Evolutionary conservation across 1,140 invertebrate species (phyloP), one percentile per base, ranked within the genome.

Genomic region (Aphaenogaster ashmeadi): DNA sequence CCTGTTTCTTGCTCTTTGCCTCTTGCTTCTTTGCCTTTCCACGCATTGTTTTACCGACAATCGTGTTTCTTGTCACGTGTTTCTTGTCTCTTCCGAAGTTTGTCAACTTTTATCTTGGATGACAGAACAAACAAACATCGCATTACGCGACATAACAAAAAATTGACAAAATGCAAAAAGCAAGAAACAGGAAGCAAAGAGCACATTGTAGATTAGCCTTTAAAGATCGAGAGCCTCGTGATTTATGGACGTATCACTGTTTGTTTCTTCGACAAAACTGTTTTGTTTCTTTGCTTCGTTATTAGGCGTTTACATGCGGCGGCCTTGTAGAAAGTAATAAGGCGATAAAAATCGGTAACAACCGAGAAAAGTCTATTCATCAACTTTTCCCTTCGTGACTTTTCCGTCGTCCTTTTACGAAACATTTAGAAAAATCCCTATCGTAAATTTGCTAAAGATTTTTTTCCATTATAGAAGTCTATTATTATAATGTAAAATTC

Each of bases 391-490:
- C 6, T 62, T 44, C 15, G 9, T 33, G 33, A 52, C 33, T 56
- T 27, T 27, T 27, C 27, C 27, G n/a, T 1, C 9, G 36, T n/a
- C 21, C n/a, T 27, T n/a, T 18, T 36, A 78, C 11, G 15, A 78
- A 64, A 47, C 8, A 1, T 50, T 15, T 1, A 44, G 0, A 0
- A n/a, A 13, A 13, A 75, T 56, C n/a, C 9, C n/a, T 27, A 1
- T 36, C 33, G 11, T 75, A 41, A 71, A 69, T 15, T 36, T 52
- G 1, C 1, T 75, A 58, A 27, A 77, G 44, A 27, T 77, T 77
- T 77, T 3, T 54, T 21, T 4, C 11, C 1, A 38, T 21, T 56
- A 3, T 52, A n/a, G 18, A n/a, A n/a, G 27, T 27, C 27, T 27
- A 27, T 13, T 13, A 15, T 27, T 52, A 44, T 15, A 5, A 27